Base-by-base conservation (phyloP, 2,888 invertebrate genomes). In the Cosmorhoe ocellata region DNA sequence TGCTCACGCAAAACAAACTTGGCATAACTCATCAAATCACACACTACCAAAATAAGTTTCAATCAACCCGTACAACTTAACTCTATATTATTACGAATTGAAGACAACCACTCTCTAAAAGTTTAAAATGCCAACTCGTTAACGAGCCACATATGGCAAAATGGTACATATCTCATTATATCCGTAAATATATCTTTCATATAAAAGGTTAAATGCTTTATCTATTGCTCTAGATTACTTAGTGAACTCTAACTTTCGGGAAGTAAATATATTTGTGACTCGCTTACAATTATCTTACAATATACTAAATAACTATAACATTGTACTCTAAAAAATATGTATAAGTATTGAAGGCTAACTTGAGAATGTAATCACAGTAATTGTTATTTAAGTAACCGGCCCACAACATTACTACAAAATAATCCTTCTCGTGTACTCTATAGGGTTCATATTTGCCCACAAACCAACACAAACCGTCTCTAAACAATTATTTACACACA, bases 301-400 rank as follows among this genome's bases (percentile, higher is more conserved):
- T 81, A 82, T 81, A 88, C 86, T 88, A 89, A 84, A 87, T 88
- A 87, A 87, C 87, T 86, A 85, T 89, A 89, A 90, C 87, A 89
- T 90, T 89, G 88, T 90, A 89, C 89, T 89, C 89, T 89, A 88
- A 88, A 90, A 89, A 88, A 89, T 89, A 89, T 89, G 89, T 89
- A 89, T 89, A 88, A 89, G 88, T 88, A 87, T 88, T 83, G 89
- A 90, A 90, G 89, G 89, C 89, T 90, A 89, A 84, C 84, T 84
- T 87, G 86, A 88, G 86, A 88, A 84, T 89, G 81, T 84, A 87
- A 90, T 90, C 89, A 90, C 89, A 89, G 89, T 89, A 84, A 81
- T 85, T 84, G 84, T 88, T 86, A 82, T 85, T 79, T 82, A 85
- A 85, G 86, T 88, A 87, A 87, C 86, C 81, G 84, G 87, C 88